Conservation (phyloP, 2,113 vertebrate species). For the Dromas ardeola region DNA sequence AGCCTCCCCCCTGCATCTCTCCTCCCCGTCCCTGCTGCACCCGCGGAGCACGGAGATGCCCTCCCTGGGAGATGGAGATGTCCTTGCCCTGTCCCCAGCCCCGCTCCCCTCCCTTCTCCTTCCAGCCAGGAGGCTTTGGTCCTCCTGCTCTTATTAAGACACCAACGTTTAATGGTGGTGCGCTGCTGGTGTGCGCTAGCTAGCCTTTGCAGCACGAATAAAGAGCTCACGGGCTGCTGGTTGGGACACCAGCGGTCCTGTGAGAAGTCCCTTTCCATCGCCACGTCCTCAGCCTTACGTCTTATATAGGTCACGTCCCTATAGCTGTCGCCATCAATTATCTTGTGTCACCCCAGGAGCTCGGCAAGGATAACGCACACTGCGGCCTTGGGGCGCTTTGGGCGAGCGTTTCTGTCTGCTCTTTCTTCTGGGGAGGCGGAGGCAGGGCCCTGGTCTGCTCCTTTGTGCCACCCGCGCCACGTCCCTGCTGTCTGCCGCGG, state of each 20-base stretch:
- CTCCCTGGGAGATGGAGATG: background rate
- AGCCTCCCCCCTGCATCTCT: background rate
- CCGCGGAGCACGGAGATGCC: background rate
- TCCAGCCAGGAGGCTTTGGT: background rate
- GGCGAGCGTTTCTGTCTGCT: background rate
- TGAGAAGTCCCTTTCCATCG: background rate
- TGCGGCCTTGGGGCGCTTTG: fast-evolving
- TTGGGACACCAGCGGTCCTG: background rate
- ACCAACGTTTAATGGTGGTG: fast-evolving
- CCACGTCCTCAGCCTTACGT: fast-evolving
- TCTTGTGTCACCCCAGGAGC: fast-evolving
- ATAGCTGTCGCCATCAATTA: background rate
- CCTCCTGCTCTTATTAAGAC: background rate
- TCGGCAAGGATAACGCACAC: background rate
- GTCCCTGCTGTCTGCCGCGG: background rate
- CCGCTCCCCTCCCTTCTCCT: background rate
- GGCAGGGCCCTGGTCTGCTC: fast-evolving
- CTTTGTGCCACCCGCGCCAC: background rate
- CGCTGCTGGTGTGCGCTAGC: background rate
- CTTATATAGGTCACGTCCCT: background rate
- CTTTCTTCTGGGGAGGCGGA: background rate
- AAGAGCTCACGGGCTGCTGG: background rate
- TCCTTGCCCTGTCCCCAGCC: too few relatives aligned
- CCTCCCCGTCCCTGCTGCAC: background rate
- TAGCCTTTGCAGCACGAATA: background rate